A percentile compares a stretch with the other conserved stretches of the same genome.
Conservation (phyloP, 2,888 invertebrate genomes). For the Yponomeuta plumbellus region DNA sequence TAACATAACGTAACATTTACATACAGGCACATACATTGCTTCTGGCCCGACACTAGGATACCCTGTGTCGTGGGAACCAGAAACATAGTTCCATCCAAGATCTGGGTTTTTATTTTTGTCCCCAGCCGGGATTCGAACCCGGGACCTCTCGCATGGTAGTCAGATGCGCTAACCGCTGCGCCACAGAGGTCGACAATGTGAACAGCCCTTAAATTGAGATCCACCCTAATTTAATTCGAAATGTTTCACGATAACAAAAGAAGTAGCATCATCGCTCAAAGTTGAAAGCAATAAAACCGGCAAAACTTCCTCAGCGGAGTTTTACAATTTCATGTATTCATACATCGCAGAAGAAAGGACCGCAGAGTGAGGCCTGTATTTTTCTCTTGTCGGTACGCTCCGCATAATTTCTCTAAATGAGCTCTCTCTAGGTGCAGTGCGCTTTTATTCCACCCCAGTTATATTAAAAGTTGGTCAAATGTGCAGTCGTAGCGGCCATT, state of each 20-base stretch:
- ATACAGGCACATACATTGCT: no score
- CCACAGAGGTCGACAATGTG: no score
- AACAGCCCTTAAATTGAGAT: no score
- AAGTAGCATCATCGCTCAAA: slow-evolving; percentile 1
- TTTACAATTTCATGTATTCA: slow-evolving; percentile 13
- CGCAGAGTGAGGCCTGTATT: slow-evolving; percentile 28
- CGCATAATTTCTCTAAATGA: slow-evolving; percentile 61
- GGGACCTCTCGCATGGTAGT: no score
- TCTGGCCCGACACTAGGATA: no score
- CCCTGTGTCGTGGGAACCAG: no score
- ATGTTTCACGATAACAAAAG: background rate
- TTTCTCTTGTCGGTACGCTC: slow-evolving; percentile 38
- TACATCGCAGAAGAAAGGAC: slow-evolving; percentile 2
- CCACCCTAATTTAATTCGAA: no score
- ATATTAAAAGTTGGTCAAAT: slow-evolving; percentile 63
- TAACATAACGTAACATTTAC: no score
- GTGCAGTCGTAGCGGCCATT: slow-evolving; percentile 42
- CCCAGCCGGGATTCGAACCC: no score
- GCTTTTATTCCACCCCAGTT: slow-evolving; percentile 47
- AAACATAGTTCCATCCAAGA: no score
- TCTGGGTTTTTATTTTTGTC: no score
- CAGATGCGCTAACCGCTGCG: no score
- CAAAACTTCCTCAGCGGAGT: slow-evolving; percentile 4
- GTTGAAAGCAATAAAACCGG: slow-evolving; percentile 1
- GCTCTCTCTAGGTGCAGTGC: slow-evolving; percentile 33